Evolutionary conservation across 2,888 invertebrate species (phyloP).

Genomic region (Limnephilus lunatus): DNA sequence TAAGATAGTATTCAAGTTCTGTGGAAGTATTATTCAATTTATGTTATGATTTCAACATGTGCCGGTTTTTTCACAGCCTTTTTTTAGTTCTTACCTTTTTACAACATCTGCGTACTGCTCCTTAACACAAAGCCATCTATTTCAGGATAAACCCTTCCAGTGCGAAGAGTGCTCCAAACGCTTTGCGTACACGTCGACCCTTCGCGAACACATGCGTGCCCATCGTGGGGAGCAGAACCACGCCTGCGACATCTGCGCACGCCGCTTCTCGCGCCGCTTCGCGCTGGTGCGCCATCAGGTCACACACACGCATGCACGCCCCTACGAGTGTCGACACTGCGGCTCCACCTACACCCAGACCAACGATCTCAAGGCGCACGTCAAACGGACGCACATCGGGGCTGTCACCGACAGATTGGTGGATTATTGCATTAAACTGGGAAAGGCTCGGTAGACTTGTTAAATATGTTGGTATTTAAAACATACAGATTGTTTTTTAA

Average conservation of each 20-base stretch:
- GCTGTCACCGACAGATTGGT: conserved; percentile 34
- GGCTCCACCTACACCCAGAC: conserved; percentile 50
- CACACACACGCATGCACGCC: conserved; percentile 53
- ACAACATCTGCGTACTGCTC: no score
- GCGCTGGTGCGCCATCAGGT: conserved; percentile 56
- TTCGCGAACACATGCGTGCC: conserved; percentile 54
- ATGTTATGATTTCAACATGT: no score
- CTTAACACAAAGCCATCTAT: background rate
- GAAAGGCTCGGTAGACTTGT: background rate
- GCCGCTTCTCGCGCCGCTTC: conserved; percentile 50
- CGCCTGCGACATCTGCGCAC: conserved; percentile 53
- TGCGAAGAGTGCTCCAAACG: conserved; percentile 61
- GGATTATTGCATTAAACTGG: conserved; percentile 56
- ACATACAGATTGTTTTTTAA: no score
- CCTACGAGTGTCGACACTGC: conserved; percentile 56
- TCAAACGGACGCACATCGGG: conserved; percentile 47
- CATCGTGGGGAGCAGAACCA: conserved; percentile 51
- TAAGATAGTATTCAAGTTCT: no score
- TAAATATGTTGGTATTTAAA: background rate
- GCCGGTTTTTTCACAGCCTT: no score
- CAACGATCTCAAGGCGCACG: conserved; percentile 58
- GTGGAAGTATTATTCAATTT: no score
- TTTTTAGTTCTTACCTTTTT: no score
- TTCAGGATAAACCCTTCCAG: conserved; percentile 61
- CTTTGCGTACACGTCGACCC: conserved; percentile 58